These are phyloP conservation scores for Aotus griseimembra DNA, from an alignment of 2,797 vertebrate species.

Conservation along the genomic window DNA sequence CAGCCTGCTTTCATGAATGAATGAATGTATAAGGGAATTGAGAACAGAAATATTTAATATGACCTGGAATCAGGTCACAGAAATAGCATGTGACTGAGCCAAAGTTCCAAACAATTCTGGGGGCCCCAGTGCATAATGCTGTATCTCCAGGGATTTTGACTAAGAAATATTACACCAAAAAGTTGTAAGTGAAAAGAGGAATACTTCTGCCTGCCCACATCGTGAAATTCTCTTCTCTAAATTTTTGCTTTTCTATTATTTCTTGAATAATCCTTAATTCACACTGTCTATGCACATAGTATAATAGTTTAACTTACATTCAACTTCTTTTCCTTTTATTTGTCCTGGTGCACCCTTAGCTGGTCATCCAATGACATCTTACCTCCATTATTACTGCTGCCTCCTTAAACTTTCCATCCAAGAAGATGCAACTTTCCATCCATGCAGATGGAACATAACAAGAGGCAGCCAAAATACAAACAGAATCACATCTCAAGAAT, in stretches of 20 bases:
- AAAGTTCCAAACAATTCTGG: neutral
- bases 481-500: neutral
- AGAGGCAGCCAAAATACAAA: neutral
- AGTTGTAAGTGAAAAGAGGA: neutral
- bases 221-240: neutral
- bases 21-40: neutral
- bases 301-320: neutral
- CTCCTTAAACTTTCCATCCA: neutral
- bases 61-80: neutral
- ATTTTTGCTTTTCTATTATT: neutral
- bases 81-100: neutral
- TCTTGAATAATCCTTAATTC: neutral
- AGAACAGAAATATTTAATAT: neutral
- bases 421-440: neutral
- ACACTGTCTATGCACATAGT: neutral
- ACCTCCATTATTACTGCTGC: neutral
- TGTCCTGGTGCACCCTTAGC: neutral
- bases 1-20: neutral
- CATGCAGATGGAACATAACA: neutral
- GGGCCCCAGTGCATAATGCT: neutral
- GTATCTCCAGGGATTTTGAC: neutral
- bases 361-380: neutral
- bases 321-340: neutral
- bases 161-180: neutral
- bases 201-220: neutral